Evolutionary conservation across 2,797 vertebrate species (phyloP).

Genomic region (Poeciliopsis presidionis): DNA sequence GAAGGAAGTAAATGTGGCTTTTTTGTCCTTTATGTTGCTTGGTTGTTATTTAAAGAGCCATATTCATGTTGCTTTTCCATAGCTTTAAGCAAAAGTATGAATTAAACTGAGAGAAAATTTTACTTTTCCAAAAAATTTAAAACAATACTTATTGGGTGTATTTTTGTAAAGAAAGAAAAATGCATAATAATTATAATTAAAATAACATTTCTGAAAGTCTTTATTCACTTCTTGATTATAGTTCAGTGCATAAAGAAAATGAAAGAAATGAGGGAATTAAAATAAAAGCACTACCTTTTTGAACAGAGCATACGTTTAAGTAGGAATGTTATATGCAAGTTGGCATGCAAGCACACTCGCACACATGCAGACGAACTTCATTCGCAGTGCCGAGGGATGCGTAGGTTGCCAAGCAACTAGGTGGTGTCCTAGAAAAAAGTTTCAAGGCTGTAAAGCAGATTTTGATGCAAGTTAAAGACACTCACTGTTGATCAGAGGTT

Average conservation of each 20-base stretch:
- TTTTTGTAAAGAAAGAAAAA: background rate
- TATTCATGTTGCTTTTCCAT: background rate
- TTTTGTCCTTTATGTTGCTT: background rate
- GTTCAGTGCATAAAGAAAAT: constrained; percentile 32
- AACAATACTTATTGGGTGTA: constrained; percentile 26
- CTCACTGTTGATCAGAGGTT: constrained; percentile 49
- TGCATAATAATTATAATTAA: constrained; percentile 1
- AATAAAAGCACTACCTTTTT: constrained; percentile 46
- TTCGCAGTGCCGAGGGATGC: constrained; percentile 67
- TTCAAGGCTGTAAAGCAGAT: constrained; percentile 48
- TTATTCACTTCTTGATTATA: constrained; percentile 14
- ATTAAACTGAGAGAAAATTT: background rate
- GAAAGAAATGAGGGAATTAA: constrained; percentile 15
- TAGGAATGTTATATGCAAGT: constrained; percentile 59
- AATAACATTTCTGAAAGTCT: constrained; percentile 15
- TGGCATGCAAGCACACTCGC: background rate
- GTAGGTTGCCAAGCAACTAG: constrained; percentile 82
- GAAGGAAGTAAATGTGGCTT: background rate
- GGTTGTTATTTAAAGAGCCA: background rate
- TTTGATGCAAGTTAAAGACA: constrained; percentile 36
- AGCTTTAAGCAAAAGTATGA: background rate
- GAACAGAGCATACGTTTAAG: constrained; percentile 50
- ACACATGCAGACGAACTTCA: constrained; percentile 1
- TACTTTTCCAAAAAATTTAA: background rate
- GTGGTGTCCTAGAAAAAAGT: constrained; percentile 79